Evolutionary conservation across 2,888 invertebrate genomes (phyloP).

Genomic region (Diabrotica balteata): DNA sequence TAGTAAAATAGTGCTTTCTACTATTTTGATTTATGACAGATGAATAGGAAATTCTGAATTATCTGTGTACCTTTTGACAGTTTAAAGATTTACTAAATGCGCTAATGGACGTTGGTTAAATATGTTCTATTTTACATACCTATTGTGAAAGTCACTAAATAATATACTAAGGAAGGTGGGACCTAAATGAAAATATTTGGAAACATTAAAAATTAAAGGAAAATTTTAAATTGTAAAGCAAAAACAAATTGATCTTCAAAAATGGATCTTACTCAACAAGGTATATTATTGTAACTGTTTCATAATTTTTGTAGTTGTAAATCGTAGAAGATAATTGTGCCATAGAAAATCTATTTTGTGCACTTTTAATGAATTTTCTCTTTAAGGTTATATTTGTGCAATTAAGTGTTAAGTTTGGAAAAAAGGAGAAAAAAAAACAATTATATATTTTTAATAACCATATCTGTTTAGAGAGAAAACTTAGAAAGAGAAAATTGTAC

Average conservation of each 20-base stretch:
- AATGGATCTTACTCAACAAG: slow-evolving; percentile 12
- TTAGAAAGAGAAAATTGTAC: slow-evolving; percentile 37
- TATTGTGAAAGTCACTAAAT: slow-evolving; percentile 15
- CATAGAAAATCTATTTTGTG: slow-evolving; percentile 31
- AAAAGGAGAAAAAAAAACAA: slow-evolving; percentile 30
- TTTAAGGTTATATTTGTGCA: slow-evolving; percentile 38
- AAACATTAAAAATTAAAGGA: neutral
- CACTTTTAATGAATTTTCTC: slow-evolving; percentile 27
- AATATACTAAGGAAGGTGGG: slow-evolving; percentile 8
- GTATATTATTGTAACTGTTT: slow-evolving; percentile 21
- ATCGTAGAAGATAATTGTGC: slow-evolving; percentile 19
- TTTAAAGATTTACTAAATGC: neutral
- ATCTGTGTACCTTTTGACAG: no score
- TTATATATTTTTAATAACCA: slow-evolving; percentile 47
- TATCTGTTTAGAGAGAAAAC: slow-evolving; percentile 40
- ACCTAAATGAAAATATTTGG: slow-evolving; percentile 4
- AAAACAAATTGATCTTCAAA: slow-evolving; percentile 5
- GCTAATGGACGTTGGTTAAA: slow-evolving; percentile 7
- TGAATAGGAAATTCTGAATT: no score
- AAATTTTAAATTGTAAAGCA: neutral
- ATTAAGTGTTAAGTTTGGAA: slow-evolving; percentile 45
- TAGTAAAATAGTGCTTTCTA: no score
- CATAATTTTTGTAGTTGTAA: slow-evolving; percentile 21
- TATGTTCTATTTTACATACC: slow-evolving; percentile 9
- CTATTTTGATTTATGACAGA: no score